Evolutionary conservation across 2,888 invertebrate species (phyloP).

Genomic region (Harmothoe impar): DNA sequence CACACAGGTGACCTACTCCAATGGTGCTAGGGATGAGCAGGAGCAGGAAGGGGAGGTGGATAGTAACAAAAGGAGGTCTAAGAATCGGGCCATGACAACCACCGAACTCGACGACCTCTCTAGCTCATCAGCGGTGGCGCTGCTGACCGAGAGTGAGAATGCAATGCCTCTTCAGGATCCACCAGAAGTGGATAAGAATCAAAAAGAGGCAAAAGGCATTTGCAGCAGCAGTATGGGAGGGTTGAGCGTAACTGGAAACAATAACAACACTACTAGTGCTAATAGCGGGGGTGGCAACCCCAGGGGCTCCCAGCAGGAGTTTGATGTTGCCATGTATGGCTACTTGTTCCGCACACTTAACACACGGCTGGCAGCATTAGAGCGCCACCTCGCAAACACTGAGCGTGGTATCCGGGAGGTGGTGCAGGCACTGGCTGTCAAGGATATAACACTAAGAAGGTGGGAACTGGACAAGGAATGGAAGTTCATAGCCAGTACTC

Average conservation of each 20-base stretch:
- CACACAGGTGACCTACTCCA: conserved; percentile 19
- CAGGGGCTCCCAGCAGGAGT: too few species aligned
- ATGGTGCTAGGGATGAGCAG: not conserved
- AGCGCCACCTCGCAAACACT: conserved; percentile 22
- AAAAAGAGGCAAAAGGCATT: not conserved
- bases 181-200: not conserved
- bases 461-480: conserved; percentile 58
- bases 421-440: not conserved
- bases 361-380: not conserved
- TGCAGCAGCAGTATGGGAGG: not conserved
- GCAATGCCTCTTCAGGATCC: not conserved
- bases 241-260: not conserved
- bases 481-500: conserved; percentile 64
- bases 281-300: not conserved
- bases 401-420: conserved; percentile 25
- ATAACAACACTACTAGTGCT: not conserved
- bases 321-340: not conserved
- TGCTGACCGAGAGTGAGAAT: not conserved
- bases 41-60: too few species aligned
- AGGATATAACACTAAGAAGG: conserved; percentile 18
- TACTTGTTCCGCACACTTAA: not conserved
- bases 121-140: not conserved
- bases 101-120: not conserved
- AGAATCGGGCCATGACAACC: not conserved
- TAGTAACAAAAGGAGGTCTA: too few species aligned